Base-by-base conservation (phyloP, 2,113 vertebrate species). In the Pyrgilauda ruficollis region DNA sequence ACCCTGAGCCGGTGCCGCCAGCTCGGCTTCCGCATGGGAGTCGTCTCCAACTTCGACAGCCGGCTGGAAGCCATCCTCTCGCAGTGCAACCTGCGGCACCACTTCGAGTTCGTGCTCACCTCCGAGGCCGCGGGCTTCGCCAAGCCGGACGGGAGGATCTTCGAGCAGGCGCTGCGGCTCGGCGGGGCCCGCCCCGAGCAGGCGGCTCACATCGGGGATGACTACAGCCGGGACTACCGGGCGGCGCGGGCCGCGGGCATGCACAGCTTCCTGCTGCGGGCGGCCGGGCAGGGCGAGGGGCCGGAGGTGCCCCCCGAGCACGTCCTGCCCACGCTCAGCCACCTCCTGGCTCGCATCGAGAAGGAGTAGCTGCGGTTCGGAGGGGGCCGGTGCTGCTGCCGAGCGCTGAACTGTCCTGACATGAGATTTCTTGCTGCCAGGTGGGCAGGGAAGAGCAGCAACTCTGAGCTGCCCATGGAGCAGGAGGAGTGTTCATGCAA, bases 21-120 rank as follows among this genome's bases (percentile, higher is more conserved):
- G 74, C 97, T 97, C 3, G 99, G 99, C 23, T 96, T 99, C 82
- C 97, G 77, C 76, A 98, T 99, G 90, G 99, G 97, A 0, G 98
- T 99, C 4, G 89, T 99, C 28, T 99, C 99, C 86, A 99, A 99
- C 97, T 99, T 99, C 14, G 99, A 99, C 83, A 94, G 5, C 11
- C 98, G 99, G 12, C 97, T 99, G 28, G 98, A 99, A 84, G 89
- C 39, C 19, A 96, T 99, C 70, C 96, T 99, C 53, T 74, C 6
- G 3, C 97, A 64, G 26, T 98, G 98, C 78, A 88, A 94, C 62
- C 98, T 99, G 44, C 95, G 97, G 67, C 94, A 97, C 39, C 94
- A 99, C 94, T 99, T 99, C 5, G 97, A 98, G 31, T 99, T 99
- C 82, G 83, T 99, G 70, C 75, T 99, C 88, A 99, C 98, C 15